Base-by-base conservation (phyloP, 2,113 vertebrate genomes). In the Gasterosteus nipponicus region DNA sequence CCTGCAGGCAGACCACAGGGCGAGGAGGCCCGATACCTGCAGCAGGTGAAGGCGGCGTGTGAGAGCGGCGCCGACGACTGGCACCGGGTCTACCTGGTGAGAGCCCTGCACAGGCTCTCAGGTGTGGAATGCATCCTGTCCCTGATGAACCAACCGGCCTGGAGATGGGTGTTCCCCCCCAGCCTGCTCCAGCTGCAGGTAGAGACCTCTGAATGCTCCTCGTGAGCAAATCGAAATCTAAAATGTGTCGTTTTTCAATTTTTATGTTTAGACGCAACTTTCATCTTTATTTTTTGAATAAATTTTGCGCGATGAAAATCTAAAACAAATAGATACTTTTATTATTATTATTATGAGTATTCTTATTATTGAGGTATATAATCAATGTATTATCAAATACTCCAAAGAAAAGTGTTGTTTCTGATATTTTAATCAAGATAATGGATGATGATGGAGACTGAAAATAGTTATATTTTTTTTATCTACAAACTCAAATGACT, bases 41-140 rank as follows among this genome's bases (percentile, higher is more conserved):
- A 22, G 62, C 86, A 92, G 78, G 89, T 94, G 38, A 91, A 61
- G 73, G 91, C 88, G 1, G 84, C 93, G 69, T 92, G 59, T 56
- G 83, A 90, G 65, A 93, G 90, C 68, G 0, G 73, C 1, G 16
- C 60, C 0, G 91, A 94, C 4, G 90, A 92, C 82, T 95, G 94
- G 94, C 66, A 89, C 77, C 74, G 82, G 33, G 89, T 95, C 26
- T 95, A 93, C 75, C 88, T 94, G 74, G 87, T 95, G 18, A 78
- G 94, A 73, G 85, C 87, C 0, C 78, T 95, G 1, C 22, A 90
- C 87, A 80, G 81, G 26, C 65, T 58, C 75, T 87, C 86, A 0
- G 89, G 93, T 0, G 39, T 78, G 18, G 91, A 94, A 56, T 66
- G 42, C 46, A 71, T 95, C 0, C 80, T 86, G 78, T 57, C 78